Evolutionary conservation across 2,113 vertebrate species (phyloP).

Genomic region (Neodontobutis hainanensis): DNA sequence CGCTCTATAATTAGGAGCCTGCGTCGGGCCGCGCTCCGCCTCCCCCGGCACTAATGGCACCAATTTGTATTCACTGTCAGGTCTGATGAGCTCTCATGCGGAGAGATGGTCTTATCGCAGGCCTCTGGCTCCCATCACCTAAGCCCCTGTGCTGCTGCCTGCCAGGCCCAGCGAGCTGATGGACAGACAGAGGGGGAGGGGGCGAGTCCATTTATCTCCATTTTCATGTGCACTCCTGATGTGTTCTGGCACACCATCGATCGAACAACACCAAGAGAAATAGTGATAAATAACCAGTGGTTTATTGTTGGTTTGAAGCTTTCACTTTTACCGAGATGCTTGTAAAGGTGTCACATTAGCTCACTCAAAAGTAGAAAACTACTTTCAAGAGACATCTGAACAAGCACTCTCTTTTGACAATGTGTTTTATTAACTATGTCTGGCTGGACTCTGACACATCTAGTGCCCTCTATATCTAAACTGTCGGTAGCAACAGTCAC

Average conservation of each 20-base stretch:
- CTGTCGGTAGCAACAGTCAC: no score
- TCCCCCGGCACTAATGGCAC: conserved; percentile 63
- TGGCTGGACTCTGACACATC: background rate
- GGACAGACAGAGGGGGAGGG: conserved; percentile 43
- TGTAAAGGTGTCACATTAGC: no score
- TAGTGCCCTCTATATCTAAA: no score
- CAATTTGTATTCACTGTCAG: conserved; percentile 79
- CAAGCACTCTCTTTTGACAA: background rate
- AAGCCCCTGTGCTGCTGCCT: conserved; percentile 59
- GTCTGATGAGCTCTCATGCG: conserved; percentile 72
- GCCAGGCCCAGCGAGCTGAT: conserved; percentile 52
- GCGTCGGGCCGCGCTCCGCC: conserved; percentile 31
- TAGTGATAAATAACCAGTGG: background rate
- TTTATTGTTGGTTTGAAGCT: background rate
- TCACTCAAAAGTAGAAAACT: no score
- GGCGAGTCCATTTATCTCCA: conserved; percentile 36
- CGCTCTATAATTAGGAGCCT: conserved; percentile 72
- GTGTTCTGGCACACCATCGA: conserved; percentile 7
- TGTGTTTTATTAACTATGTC: background rate
- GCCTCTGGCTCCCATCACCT: conserved; percentile 68
- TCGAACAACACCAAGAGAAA: background rate
- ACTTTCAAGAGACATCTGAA: background rate
- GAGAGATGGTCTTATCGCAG: conserved; percentile 67
- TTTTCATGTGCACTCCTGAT: conserved; percentile 44
- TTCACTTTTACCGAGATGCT: no score